A percentile compares a stretch with the other conserved stretches of the same genome.
These are phyloP conservation scores for Baronia brevicornis DNA, from an alignment of 2,888 invertebrate genomes.

Conservation along the genomic window DNA sequence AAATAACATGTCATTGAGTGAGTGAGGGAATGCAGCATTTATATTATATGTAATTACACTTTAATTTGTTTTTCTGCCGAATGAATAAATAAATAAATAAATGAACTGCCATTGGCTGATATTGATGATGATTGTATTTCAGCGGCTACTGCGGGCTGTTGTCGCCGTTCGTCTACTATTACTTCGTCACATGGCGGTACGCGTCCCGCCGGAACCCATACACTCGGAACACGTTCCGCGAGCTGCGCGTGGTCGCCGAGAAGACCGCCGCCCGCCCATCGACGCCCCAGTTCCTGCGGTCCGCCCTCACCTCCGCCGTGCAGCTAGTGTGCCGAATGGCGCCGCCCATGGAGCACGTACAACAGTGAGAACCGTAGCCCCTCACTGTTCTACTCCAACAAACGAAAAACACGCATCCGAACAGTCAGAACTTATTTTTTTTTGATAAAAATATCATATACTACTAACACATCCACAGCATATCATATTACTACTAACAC, in stretches of 20 bases:
- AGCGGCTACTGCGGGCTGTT: conserved; percentile 94
- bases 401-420: background rate
- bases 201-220: conserved; percentile 96
- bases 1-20: no score
- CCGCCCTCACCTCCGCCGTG: conserved; percentile 77
- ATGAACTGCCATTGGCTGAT: background rate
- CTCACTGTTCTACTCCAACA: background rate
- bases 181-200: conserved; percentile 93
- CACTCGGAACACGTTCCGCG: conserved; percentile 93
- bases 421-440: no score
- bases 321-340: conserved; percentile 85
- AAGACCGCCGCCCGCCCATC: conserved; percentile 79
- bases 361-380: conserved; percentile 29
- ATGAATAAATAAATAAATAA: no score
- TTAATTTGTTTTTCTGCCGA: no score
- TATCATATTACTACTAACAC: no score
- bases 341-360: conserved; percentile 72
- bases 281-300: conserved; percentile 80
- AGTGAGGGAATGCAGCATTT: no score
- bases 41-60: no score
- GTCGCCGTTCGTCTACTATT: conserved; percentile 97
- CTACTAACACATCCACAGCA: no score
- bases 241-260: conserved; percentile 85
- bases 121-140: conserved; percentile 17
- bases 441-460: no score